A percentile compares a stretch with the other conserved stretches of the same genome.
Evolutionary conservation across 2,113 vertebrate genomes (phyloP).

Genomic region (Solea senegalensis): DNA sequence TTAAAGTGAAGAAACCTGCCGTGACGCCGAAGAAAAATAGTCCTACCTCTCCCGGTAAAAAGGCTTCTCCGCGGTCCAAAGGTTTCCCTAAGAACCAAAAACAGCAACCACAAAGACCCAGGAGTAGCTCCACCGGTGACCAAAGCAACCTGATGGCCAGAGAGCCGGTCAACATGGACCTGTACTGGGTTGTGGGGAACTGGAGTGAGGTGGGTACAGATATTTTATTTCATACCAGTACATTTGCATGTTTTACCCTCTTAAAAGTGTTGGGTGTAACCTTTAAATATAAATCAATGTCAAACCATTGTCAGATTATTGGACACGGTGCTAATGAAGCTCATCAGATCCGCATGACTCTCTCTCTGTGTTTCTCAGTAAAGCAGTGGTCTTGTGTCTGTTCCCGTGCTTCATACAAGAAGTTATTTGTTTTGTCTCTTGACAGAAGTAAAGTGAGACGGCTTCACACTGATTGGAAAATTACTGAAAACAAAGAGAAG

Average conservation of each 20-base stretch:
- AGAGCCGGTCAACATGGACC: slow-evolving; percentile 45
- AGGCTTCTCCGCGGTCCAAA: slow-evolving; percentile 47
- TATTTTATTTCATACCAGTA: neutral
- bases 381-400: no score
- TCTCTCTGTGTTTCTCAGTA: no score
- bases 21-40: slow-evolving; percentile 3
- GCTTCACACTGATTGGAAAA: no score
- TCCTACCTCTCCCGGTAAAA: slow-evolving; percentile 38
- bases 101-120: slow-evolving; percentile 19
- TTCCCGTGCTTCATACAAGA: no score
- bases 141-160: slow-evolving; percentile 53
- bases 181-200: slow-evolving; percentile 89
- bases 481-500: no score
- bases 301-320: no score
- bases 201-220: slow-evolving; percentile 87
- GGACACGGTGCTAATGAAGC: no score
- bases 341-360: no score
- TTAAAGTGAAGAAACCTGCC: slow-evolving; percentile 50
- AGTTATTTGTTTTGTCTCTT: no score
- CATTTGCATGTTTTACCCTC: neutral
- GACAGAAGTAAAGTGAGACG: no score
- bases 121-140: slow-evolving; percentile 41
- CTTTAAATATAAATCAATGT: neutral
- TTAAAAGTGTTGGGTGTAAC: no score
- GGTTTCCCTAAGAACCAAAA: slow-evolving; percentile 46